Percentiles rank a stretch among this genome's conserved stretches.
Evolutionary conservation across 2,797 vertebrate species (phyloP).

Genomic region (Eulemur coronatus): DNA sequence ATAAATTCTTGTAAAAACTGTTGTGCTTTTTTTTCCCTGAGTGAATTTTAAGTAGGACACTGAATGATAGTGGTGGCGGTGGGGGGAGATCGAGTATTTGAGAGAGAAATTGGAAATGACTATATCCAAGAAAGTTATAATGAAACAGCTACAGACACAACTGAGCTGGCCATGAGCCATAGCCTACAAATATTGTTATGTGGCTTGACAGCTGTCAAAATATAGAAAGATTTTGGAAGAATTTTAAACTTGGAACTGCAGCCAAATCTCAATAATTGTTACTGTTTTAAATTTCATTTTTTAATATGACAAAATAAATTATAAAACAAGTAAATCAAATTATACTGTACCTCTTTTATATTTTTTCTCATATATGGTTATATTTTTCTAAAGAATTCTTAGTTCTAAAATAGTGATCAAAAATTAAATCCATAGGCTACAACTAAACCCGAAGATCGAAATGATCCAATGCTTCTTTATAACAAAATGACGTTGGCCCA

Average conservation of each 20-base stretch:
- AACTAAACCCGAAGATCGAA: constrained; percentile 93
- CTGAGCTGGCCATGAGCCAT: neutral
- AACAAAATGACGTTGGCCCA: constrained; percentile 94
- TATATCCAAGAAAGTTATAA: neutral
- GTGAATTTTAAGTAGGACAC: neutral
- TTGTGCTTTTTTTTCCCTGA: neutral
- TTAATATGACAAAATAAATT: neutral
- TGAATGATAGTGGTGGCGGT: neutral
- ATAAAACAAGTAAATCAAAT: neutral
- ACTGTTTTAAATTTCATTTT: neutral
- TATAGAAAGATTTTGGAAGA: neutral
- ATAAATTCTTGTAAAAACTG: neutral
- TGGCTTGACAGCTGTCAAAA: neutral
- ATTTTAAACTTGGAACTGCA: neutral
- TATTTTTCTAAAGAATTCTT: constrained; percentile 35
- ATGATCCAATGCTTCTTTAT: constrained; percentile 93
- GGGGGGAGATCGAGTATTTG: neutral
- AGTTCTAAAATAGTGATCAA: constrained; percentile 27
- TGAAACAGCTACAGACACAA: neutral
- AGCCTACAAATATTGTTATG: neutral
- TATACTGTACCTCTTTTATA: neutral
- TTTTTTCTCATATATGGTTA: neutral
- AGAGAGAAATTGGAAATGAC: neutral
- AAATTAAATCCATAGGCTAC: constrained; percentile 88
- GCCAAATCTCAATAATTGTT: neutral